Evolutionary conservation across 2,888 invertebrate genomes (phyloP).

Genomic region (Drosophila yooni): DNA sequence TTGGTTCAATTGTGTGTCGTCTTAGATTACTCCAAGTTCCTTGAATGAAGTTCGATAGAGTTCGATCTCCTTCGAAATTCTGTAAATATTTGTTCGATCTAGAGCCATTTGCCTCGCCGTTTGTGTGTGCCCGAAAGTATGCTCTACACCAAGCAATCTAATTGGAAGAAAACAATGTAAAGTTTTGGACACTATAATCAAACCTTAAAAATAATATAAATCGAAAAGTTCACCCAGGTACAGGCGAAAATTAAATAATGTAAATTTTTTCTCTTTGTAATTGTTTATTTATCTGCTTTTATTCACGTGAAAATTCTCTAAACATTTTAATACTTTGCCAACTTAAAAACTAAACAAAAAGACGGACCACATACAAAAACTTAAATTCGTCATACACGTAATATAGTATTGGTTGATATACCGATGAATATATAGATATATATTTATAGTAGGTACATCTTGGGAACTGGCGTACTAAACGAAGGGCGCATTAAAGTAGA

Average conservation of each 20-base stretch:
- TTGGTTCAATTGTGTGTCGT: not conserved
- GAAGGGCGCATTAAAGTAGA: slow-evolving; percentile 84
- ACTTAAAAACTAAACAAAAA: slow-evolving; percentile 61
- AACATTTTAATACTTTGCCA: slow-evolving; percentile 64
- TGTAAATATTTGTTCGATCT: not conserved
- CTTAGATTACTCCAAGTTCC: too few species aligned
- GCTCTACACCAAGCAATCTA: not conserved
- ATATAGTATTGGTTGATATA: slow-evolving; percentile 27
- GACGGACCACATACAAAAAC: slow-evolving; percentile 50
- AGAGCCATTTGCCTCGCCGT: not conserved
- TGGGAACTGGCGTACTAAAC: slow-evolving; percentile 70
- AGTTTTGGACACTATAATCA: not conserved
- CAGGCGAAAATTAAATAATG: not conserved
- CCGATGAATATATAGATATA: not conserved
- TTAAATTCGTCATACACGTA: slow-evolving; percentile 56
- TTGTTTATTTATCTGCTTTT: slow-evolving; percentile 34
- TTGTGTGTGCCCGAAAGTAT: not conserved
- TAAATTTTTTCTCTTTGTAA: slow-evolving; percentile 5
- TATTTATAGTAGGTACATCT: slow-evolving; percentile 18
- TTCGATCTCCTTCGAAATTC: not conserved
- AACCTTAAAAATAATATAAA: not conserved
- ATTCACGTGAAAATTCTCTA: slow-evolving; percentile 61
- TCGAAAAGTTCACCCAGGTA: not conserved
- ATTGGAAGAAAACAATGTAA: not conserved
- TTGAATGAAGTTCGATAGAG: not conserved